Percentiles rank a stretch among this genome's conserved stretches.
Conservation (phyloP, 2,797 vertebrate species). For the Forpus xanthops region DNA sequence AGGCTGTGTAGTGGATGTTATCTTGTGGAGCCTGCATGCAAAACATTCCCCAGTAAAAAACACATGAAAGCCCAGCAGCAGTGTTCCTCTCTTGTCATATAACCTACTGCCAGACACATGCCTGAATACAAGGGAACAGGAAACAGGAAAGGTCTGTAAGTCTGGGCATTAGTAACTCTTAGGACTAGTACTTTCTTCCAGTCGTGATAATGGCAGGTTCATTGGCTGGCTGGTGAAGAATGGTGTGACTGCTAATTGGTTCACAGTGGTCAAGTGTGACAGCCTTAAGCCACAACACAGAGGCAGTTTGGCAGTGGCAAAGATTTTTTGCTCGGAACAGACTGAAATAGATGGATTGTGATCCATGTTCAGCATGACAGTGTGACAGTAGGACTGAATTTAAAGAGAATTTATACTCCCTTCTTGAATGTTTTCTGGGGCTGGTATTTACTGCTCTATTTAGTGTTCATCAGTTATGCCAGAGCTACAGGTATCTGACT, state of each 20-base stretch:
- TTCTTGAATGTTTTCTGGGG: background rate
- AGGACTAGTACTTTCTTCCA: background rate
- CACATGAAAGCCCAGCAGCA: background rate
- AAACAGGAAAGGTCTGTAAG: background rate
- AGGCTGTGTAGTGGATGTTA: background rate
- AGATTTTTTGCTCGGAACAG: background rate
- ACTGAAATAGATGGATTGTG: background rate
- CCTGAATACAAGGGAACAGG: background rate
- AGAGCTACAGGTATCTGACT: background rate
- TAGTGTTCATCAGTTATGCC: background rate
- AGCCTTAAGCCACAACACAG: background rate
- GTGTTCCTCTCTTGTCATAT: background rate
- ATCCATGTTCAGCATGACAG: background rate
- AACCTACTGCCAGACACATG: background rate
- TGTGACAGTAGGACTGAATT: background rate
- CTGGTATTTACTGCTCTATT: background rate
- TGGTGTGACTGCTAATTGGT: fast-evolving
- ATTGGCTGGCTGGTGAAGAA: background rate
- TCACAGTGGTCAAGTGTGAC: background rate
- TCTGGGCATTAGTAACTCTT: background rate
- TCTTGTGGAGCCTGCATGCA: background rate
- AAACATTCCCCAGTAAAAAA: background rate
- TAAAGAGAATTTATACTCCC: background rate
- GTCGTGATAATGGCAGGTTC: background rate
- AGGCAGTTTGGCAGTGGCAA: background rate